Percentiles rank a stretch among this genome's conserved stretches.
Conservation (phyloP, 2,797 vertebrate species). For the Orestias chungarensis region DNA sequence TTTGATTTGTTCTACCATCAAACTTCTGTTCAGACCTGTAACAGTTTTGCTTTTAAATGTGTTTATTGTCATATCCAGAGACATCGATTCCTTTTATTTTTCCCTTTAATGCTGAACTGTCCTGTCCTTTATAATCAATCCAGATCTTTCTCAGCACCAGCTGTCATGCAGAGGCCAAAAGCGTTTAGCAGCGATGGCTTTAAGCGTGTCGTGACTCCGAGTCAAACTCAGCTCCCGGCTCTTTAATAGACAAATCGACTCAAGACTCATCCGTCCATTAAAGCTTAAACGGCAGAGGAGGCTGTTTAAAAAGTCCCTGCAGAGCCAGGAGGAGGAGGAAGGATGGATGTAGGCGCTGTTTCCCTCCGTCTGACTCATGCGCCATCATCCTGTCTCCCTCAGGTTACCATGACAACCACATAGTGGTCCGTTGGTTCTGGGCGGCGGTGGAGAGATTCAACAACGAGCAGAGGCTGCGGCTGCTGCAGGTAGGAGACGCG, state of each 20-base stretch:
- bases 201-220: conserved; percentile 33
- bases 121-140: neutral
- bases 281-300: conserved; percentile 58
- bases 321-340: neutral
- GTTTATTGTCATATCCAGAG: too few relatives aligned
- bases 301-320: conserved; percentile 33
- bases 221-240: too few relatives aligned
- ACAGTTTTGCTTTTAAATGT: too few relatives aligned
- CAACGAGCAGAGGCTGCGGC: conserved; percentile 94
- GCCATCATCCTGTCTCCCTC: conserved; percentile 41
- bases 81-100: too few relatives aligned
- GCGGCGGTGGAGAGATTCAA: conserved; percentile 98
- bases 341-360: conserved; percentile 20
- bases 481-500: conserved; percentile 85
- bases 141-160: neutral
- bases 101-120: too few relatives aligned
- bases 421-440: conserved; percentile 99
- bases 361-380: conserved; percentile 65
- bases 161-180: conserved; percentile 18
- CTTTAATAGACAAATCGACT: conserved; percentile 66
- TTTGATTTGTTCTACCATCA: too few relatives aligned
- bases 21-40: too few relatives aligned
- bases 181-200: conserved; percentile 30
- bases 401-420: conserved; percentile 99
- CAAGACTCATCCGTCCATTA: conserved; percentile 44